phyloP scores from a whole-genome alignment of 2,888 invertebrate genomes.

The Boloria selene region DNA sequence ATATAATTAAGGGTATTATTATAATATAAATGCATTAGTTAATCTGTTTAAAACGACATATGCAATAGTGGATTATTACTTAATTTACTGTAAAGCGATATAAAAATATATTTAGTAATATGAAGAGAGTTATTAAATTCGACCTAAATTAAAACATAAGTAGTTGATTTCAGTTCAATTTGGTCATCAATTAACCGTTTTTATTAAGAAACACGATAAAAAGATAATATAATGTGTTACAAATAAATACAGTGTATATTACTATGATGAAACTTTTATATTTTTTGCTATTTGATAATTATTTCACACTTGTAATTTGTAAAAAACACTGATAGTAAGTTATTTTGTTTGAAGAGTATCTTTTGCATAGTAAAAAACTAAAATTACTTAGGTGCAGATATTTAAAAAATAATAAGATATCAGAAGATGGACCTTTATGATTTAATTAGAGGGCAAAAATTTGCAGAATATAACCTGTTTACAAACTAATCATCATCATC shows the following conservation, averaged over 20 bases:
- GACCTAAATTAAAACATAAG: slow-evolving; percentile 16
- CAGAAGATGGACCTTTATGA: no score
- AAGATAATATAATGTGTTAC: slow-evolving; percentile 1
- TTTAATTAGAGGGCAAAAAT: no score
- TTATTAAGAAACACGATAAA: slow-evolving; percentile 12
- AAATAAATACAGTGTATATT: background rate
- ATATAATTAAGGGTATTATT: slow-evolving; percentile 8
- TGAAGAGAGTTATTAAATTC: slow-evolving; percentile 7
- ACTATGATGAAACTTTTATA: slow-evolving; percentile 10
- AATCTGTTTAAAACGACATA: slow-evolving; percentile 35
- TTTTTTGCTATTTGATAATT: slow-evolving; percentile 1
- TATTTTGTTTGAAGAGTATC: no score
- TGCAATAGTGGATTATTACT: slow-evolving; percentile 29
- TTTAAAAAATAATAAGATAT: no score
- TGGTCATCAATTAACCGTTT: slow-evolving; percentile 19
- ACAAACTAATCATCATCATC: no score
- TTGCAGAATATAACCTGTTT: no score
- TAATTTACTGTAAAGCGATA: slow-evolving; percentile 27
- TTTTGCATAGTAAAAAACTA: no score
- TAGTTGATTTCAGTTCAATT: slow-evolving; percentile 3
- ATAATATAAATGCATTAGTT: slow-evolving; percentile 30
- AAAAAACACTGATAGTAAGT: no score
- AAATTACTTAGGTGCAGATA: no score
- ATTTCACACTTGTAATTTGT: no score
- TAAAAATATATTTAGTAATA: slow-evolving; percentile 27